A percentile compares a stretch with the other conserved stretches of the same genome.
Conservation (phyloP, 2,888 invertebrate species). For the Dusona sp. region DNA sequence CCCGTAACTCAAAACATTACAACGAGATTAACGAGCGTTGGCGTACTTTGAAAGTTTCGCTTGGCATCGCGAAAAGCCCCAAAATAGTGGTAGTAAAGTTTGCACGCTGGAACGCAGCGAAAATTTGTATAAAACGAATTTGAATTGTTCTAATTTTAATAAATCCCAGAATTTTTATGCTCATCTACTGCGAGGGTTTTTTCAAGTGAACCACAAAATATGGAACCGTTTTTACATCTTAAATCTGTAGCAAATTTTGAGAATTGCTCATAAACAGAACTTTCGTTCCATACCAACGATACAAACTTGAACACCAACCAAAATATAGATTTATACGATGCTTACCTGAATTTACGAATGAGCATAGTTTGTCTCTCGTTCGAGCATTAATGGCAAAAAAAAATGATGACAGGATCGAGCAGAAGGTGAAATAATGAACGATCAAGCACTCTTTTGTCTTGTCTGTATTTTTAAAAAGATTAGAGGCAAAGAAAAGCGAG, state of each 20-base stretch:
- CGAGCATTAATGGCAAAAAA: slow-evolving; percentile 4
- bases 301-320: neutral
- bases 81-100: slow-evolving; percentile 12
- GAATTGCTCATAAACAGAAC: neutral
- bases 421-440: slow-evolving; percentile 38
- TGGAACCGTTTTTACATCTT: neutral
- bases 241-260: neutral
- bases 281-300: neutral
- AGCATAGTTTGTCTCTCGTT: neutral
- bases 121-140: neutral
- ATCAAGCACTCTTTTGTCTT: slow-evolving; percentile 35
- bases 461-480: slow-evolving; percentile 33
- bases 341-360: slow-evolving; percentile 43
- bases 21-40: slow-evolving; percentile 49
- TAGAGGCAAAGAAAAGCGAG: slow-evolving; percentile 25
- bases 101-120: neutral
- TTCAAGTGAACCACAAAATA: neutral
- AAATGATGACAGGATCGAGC: slow-evolving; percentile 30
- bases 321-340: slow-evolving; percentile 42
- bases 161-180: neutral
- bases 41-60: slow-evolving; percentile 34
- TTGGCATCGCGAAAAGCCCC: slow-evolving; percentile 29
- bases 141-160: neutral
- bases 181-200: neutral
- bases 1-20: slow-evolving; percentile 50